Base-by-base conservation (phyloP, 2,113 vertebrate genomes). In the Vanacampus margaritifer region DNA sequence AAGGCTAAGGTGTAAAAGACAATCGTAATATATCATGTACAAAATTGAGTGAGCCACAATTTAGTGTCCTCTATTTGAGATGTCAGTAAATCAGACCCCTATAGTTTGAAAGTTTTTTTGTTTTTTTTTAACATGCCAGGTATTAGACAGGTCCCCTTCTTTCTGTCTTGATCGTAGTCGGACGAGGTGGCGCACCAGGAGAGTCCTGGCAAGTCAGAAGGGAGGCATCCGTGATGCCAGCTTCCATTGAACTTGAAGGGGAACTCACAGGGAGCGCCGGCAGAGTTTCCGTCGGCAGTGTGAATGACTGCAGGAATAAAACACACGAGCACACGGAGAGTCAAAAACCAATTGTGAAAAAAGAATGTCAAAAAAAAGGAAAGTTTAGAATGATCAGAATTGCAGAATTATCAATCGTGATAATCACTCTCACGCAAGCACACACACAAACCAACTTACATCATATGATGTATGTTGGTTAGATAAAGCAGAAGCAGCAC, bases 161-260 rank as follows among this genome's bases (percentile, higher is more conserved):
- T 92, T 60, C 64, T 43, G 19, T 96, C 92, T 0, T 60, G 68
- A 61, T 90, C 69, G 53, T 93, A 95, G 86, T 94, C 84, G 9
- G 85, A 74, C 10, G 94, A 89, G 23, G 95, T 96, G 61, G 93
- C 85, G 0, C 97, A 99, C 97, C 96, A 97, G 60, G 86, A 84
- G 24, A 84, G 71, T 23, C 36, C 79, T 0, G 5, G n/a, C 5
- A 50, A 69, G 0, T 62, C 69, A 2, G 59, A 69, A 37, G 70
- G 75, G 76, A 96, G 75, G 51, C 97, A 99, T 12, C 89, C 89
- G 32, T 98, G 93, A 82, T 95, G 81, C 97, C 96, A 99, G 0
- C 62, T 91, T 32, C 85, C 72, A 2, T 94, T 90, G 74, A 90
- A 79, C 23, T 92, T 89, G 84, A 98, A 99, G 19, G 97, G 97